These are phyloP conservation scores for Sclerodermus sp. DNA, from an alignment of 2,888 invertebrate genomes.

Conservation along the genomic window DNA sequence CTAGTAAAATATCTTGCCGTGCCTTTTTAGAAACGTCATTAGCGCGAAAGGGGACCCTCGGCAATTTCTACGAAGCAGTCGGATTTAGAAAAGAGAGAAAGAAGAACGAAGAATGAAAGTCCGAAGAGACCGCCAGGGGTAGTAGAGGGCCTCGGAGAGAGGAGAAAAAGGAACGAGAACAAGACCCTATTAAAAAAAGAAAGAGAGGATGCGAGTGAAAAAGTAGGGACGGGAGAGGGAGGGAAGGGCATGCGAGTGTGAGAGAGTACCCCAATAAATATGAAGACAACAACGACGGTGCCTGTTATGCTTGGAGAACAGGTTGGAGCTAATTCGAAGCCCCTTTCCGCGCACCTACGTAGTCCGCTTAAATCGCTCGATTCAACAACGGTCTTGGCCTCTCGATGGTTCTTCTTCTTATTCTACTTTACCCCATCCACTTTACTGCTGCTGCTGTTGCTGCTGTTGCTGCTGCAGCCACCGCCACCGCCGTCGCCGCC, in stretches of 20 bases:
- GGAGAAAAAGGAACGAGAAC: constrained; percentile 8
- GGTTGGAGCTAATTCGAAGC: constrained; percentile 54
- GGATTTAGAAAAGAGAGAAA: constrained; percentile 3
- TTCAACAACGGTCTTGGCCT: constrained; percentile 38
- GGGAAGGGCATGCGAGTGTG: constrained; percentile 13
- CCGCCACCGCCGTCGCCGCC: background rate
- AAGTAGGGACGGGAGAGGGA: constrained; percentile 1
- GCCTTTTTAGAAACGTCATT: constrained; percentile 48
- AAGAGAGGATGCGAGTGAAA: constrained; percentile 1
- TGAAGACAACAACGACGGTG: constrained; percentile 53
- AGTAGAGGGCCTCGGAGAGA: background rate
- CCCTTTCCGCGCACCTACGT: constrained; percentile 20
- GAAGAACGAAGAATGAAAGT: background rate
- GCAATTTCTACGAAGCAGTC: constrained; percentile 38
- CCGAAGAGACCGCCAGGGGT: background rate
- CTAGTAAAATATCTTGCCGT: constrained; percentile 3
- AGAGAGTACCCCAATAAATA: constrained; percentile 54
- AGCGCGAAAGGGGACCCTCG: constrained; percentile 36
- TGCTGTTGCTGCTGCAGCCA: too few species aligned
- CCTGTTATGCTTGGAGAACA: constrained; percentile 50
- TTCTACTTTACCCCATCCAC: constrained; percentile 1
- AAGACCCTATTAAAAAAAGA: constrained; percentile 8
- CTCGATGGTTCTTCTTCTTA: constrained; percentile 44
- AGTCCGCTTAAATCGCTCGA: constrained; percentile 45
- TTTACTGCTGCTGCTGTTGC: background rate